Percentiles rank a stretch among this genome's conserved stretches.
Evolutionary conservation across 2,113 vertebrate species (phyloP).

Genomic region (Myiagra hebetior): DNA sequence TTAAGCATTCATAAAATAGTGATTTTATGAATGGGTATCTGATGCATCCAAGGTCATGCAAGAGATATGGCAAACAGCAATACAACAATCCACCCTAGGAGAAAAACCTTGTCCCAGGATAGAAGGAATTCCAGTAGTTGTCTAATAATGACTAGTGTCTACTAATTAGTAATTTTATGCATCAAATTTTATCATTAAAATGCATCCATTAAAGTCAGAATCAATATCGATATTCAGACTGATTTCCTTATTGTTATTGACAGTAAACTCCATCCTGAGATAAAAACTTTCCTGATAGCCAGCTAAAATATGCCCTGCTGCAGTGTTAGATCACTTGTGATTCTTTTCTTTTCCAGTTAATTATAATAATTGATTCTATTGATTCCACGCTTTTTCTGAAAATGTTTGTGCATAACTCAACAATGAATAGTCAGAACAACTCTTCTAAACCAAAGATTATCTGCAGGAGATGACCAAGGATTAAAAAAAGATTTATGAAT

Average conservation of each 20-base stretch:
- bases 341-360: slow-evolving; percentile 10
- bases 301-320: not conserved
- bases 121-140: not conserved
- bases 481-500: not conserved
- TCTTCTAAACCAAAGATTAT: not conserved
- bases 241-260: slow-evolving; percentile 10
- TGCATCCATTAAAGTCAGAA: not conserved
- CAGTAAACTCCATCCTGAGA: not conserved
- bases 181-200: not conserved
- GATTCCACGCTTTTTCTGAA: not conserved
- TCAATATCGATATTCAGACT: not conserved
- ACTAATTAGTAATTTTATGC: not conserved
- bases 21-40: not conserved
- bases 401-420: not conserved
- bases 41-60: not conserved
- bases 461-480: not conserved
- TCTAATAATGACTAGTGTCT: not conserved
- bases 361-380: slow-evolving; percentile 24
- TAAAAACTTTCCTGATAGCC: not conserved
- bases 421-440: not conserved
- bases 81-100: not conserved
- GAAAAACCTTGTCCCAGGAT: not conserved
- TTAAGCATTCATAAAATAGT: not conserved
- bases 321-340: not conserved
- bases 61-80: not conserved